Percentiles rank a stretch among this genome's conserved stretches.
Evolutionary conservation across 2,888 invertebrate species (phyloP).

Genomic region (Myathropa florea): DNA sequence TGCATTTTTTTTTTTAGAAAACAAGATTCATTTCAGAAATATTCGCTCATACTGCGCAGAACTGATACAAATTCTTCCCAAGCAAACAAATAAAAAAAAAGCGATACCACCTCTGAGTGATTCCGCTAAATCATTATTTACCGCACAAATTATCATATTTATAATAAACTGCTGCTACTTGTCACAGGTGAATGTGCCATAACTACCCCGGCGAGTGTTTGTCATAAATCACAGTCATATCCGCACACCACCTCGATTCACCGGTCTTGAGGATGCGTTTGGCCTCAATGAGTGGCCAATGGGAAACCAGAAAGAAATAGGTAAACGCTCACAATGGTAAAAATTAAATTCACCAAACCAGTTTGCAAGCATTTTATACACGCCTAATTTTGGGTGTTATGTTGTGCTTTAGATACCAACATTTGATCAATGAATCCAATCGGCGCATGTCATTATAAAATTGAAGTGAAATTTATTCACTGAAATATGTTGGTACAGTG

Average conservation of each 20-base stretch:
- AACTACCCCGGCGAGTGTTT: not conserved
- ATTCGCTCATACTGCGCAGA: not conserved
- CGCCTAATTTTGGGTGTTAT: not conserved
- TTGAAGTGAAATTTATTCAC: not conserved
- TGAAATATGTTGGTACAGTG: not conserved
- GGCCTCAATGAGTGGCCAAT: not conserved
- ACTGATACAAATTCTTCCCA: not conserved
- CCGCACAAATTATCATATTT: slow-evolving; percentile 10
- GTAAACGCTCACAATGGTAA: not conserved
- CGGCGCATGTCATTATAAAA: not conserved
- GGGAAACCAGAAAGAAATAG: not conserved
- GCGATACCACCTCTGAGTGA: not conserved
- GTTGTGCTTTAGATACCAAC: not conserved
- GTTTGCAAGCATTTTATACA: not conserved
- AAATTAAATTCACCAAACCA: not conserved
- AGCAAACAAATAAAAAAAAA: not conserved
- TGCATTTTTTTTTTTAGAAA: not conserved
- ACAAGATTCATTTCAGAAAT: not conserved
- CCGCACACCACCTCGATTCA: not conserved
- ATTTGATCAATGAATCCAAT: not conserved
- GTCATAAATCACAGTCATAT: not conserved
- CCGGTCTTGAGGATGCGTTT: not conserved
- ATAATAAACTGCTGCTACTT: not conserved
- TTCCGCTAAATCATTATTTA: not conserved
- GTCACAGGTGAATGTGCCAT: slow-evolving; percentile 2